These are phyloP conservation scores for Pseudococcus jackbeardsleyi DNA, from an alignment of 2,888 invertebrate species.

Conservation along the genomic window DNA sequence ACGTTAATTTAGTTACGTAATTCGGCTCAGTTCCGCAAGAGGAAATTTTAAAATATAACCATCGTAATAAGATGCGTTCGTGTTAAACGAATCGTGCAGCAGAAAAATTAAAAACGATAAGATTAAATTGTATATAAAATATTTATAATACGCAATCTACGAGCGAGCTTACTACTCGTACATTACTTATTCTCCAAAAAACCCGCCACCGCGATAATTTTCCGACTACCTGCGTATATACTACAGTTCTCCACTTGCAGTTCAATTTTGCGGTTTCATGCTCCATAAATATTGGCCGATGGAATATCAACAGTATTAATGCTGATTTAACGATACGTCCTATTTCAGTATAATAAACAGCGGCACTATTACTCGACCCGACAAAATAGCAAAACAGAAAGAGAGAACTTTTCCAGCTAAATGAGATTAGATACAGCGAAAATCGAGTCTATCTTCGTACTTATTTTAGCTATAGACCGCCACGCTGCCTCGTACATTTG, in stretches of 20 bases:
- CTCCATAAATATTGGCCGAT: neutral
- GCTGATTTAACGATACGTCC: neutral
- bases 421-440: neutral
- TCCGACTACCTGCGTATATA: neutral
- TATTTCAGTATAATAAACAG: neutral
- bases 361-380: neutral
- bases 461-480: neutral
- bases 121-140: conserved; percentile 11
- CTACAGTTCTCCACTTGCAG: neutral
- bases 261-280: neutral
- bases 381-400: neutral
- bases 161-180: neutral
- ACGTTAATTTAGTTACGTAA: conserved; percentile 35
- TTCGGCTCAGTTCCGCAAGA: conserved; percentile 35
- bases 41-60: conserved; percentile 16
- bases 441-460: neutral
- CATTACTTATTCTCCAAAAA: neutral
- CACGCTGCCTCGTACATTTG: neutral
- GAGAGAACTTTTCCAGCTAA: neutral
- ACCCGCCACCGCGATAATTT: neutral
- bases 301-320: neutral
- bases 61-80: neutral
- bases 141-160: neutral
- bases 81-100: conserved; percentile 45
- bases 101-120: conserved; percentile 16